Conservation (phyloP, 1,140 invertebrate genomes). For the Drepana arcuata region DNA sequence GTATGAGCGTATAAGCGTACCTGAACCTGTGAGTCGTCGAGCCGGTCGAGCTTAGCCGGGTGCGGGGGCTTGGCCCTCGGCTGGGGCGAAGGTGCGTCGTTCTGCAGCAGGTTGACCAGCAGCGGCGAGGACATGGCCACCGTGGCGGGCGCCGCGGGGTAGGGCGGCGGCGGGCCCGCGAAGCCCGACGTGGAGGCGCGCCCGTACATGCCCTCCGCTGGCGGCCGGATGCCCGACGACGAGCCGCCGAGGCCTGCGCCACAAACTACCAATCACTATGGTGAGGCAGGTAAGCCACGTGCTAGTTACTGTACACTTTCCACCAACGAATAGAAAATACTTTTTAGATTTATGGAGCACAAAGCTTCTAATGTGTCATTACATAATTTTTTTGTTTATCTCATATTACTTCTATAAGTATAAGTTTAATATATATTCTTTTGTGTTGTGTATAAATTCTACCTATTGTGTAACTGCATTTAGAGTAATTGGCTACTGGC, state of each 20-base stretch:
- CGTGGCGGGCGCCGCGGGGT: slow-evolving; percentile 46
- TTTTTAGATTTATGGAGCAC: too few species aligned
- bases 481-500: too few species aligned
- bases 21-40: slow-evolving; percentile 52
- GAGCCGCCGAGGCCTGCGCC: slow-evolving; percentile 33
- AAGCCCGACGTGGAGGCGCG: slow-evolving; percentile 42
- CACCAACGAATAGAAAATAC: too few species aligned
- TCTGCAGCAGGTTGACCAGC: slow-evolving; percentile 92
- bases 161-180: slow-evolving; percentile 37
- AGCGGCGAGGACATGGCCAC: slow-evolving; percentile 89
- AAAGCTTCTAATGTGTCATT: too few species aligned
- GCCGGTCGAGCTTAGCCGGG: slow-evolving; percentile 48
- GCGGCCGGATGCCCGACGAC: slow-evolving; percentile 15
- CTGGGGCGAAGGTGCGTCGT: slow-evolving; percentile 77
- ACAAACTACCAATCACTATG: too few species aligned
- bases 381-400: too few species aligned
- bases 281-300: too few species aligned
- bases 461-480: too few species aligned
- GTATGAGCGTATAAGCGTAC: neutral
- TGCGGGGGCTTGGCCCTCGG: slow-evolving; percentile 68
- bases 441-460: too few species aligned
- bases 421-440: too few species aligned
- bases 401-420: too few species aligned
- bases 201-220: slow-evolving; percentile 43
- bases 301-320: too few species aligned